Conservation (phyloP, 2,888 invertebrate genomes). For the Crepidodera aurea region DNA sequence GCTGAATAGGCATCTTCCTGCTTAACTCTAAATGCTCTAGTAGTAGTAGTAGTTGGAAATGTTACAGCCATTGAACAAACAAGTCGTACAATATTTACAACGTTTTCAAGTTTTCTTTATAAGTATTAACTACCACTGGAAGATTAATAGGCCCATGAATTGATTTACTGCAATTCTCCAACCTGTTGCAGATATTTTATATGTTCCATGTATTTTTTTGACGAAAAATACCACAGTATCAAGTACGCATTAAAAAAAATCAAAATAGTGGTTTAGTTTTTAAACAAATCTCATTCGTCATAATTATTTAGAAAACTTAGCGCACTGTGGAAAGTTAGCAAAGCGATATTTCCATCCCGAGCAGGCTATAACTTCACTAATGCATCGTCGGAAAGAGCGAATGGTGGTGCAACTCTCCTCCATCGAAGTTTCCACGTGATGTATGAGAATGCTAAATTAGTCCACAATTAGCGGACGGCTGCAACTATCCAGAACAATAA, state of each 20-base stretch:
- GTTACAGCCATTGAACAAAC: too few relatives aligned
- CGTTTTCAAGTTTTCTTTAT: too few relatives aligned
- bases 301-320: conserved; percentile 11
- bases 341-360: conserved; percentile 13
- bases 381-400: conserved; percentile 8
- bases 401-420: neutral
- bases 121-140: too few relatives aligned
- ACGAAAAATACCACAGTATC: too few relatives aligned
- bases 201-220: too few relatives aligned
- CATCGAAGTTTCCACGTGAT: conserved; percentile 52
- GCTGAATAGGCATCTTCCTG: too few relatives aligned
- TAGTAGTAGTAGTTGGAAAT: too few relatives aligned
- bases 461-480: conserved; percentile 42
- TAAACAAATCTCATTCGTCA: conserved; percentile 9
- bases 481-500: conserved; percentile 22
- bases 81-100: too few relatives aligned
- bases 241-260: neutral
- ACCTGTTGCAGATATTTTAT: too few relatives aligned
- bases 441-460: conserved; percentile 56
- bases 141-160: too few relatives aligned
- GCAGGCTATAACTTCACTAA: conserved; percentile 8
- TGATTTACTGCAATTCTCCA: too few relatives aligned
- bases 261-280: neutral
- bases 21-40: too few relatives aligned
- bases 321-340: neutral